Base-by-base conservation (phyloP, 2,888 invertebrate species). In the Hydriomena furcata region DNA sequence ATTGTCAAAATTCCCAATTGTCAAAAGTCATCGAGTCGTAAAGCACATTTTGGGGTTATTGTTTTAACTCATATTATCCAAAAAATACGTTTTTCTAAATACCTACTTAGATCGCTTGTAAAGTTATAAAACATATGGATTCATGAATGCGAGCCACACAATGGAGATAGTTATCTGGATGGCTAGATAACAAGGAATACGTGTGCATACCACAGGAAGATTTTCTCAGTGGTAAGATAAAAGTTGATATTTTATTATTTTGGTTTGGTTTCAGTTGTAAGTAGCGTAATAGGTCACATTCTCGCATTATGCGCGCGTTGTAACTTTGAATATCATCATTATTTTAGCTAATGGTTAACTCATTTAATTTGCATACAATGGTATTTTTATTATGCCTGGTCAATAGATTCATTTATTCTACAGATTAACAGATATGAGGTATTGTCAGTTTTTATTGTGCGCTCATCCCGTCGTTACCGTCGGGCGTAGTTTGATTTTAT, bases 351-450 rank as follows among this genome's bases (percentile, higher is more conserved):
- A 74, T 79, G 75, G 73, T 76, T 73, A 71, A 72, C 50, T 72
- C 60, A 68, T 80, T 75, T 82, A 43, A 86, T 89, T 89, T 84
- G 86, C 87, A 86, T 88, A 85, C 82, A 86, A 84, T 87, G 66
- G 70, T 73, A 67, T 68, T 75, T 67, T 73, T 67, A 68, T 73
- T 71, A 62, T 69, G 79, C 75, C 73, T 79, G 76, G 61, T 70
- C 66, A 61, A 61, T 73, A 72, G 65, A 65, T 69, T 65, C 28
- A 28, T 46, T 66, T 66, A 64, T 63, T 66, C 67, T 62, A 58
- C 54, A 11, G 17, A 4, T 31, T 36, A 62, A 50, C 53, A 65
- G 61, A n/a, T n/a, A n/a, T n/a, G n/a, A 61, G 62, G 59, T 66
- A 67, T 60, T 59, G 60, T 64, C 63, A 55, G 45, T 58, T 52